Percentiles rank a stretch among this genome's conserved stretches.
Evolutionary conservation across 1,140 invertebrate species (phyloP).

Genomic region (Lasaia peninsularis): DNA sequence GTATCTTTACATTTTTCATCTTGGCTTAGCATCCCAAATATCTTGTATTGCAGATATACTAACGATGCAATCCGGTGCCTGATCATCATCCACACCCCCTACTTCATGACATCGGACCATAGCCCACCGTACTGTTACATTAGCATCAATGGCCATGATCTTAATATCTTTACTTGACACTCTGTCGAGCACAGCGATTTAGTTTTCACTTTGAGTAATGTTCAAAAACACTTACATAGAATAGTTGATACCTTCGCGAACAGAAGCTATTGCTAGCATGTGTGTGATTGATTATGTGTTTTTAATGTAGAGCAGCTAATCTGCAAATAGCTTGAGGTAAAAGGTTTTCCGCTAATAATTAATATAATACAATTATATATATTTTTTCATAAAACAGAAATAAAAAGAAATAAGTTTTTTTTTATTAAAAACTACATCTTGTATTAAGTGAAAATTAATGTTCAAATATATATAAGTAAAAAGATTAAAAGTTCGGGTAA

Average conservation of each 20-base stretch:
- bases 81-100: conserved; percentile 46
- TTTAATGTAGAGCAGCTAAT: conserved; percentile 18
- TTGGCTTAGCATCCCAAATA: conserved; percentile 69
- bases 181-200: conserved; percentile 36
- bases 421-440: no score
- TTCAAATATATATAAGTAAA: no score
- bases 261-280: conserved; percentile 44
- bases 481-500: no score
- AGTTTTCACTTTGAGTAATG: conserved; percentile 34
- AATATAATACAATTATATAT: no score
- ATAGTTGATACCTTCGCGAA: conserved; percentile 23
- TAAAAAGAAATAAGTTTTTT: no score
- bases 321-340: conserved; percentile 3
- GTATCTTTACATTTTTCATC: conserved; percentile 62
- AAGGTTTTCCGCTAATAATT: not conserved
- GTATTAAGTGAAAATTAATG: no score
- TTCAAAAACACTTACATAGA: conserved; percentile 27
- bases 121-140: conserved; percentile 50
- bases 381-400: no score
- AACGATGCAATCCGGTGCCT: conserved; percentile 46
- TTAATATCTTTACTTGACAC: conserved; percentile 17
- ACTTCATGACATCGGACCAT: conserved; percentile 57
- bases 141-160: conserved; percentile 61
- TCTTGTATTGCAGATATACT: conserved; percentile 69
- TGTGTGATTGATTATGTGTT: conserved; percentile 49